phyloP scores from a whole-genome alignment of 2,888 invertebrate species.

The Pecten maximus region DNA sequence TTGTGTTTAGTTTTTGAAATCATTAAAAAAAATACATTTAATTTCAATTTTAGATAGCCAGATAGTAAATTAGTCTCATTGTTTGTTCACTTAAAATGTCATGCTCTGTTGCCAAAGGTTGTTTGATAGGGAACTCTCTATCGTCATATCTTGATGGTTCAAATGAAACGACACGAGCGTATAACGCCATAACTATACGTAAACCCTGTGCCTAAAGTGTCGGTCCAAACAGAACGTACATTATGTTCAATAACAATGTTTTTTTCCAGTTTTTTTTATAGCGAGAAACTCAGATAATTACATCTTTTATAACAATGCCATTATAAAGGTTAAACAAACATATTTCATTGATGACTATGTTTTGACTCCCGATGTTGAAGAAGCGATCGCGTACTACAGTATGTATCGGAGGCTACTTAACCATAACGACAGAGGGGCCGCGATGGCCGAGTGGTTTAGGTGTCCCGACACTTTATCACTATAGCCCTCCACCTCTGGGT shows the following conservation, averaged over 20 bases:
- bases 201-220: not conserved
- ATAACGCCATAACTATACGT: not conserved
- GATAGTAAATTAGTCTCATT: not conserved
- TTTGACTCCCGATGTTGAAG: too few relatives aligned
- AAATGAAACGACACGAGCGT: not conserved
- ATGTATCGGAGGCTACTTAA: too few relatives aligned
- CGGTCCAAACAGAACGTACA: not conserved
- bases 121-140: not conserved
- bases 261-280: not conserved
- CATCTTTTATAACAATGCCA: not conserved
- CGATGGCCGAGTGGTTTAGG: too few relatives aligned
- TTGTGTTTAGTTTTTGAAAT: not conserved
- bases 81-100: constrained; percentile 14
- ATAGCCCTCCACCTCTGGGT: too few relatives aligned
- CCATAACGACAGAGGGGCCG: too few relatives aligned
- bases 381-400: too few relatives aligned
- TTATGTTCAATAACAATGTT: not conserved
- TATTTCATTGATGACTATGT: too few relatives aligned
- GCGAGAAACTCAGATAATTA: not conserved
- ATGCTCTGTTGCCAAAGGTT: constrained; percentile 2
- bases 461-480: too few relatives aligned
- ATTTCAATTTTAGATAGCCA: not conserved
- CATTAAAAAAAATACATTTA: constrained; percentile 22
- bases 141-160: constrained; percentile 2
- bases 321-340: too few relatives aligned